phyloP scores from a whole-genome alignment of 2,888 invertebrate species.

The Chloroclysta siterata region DNA sequence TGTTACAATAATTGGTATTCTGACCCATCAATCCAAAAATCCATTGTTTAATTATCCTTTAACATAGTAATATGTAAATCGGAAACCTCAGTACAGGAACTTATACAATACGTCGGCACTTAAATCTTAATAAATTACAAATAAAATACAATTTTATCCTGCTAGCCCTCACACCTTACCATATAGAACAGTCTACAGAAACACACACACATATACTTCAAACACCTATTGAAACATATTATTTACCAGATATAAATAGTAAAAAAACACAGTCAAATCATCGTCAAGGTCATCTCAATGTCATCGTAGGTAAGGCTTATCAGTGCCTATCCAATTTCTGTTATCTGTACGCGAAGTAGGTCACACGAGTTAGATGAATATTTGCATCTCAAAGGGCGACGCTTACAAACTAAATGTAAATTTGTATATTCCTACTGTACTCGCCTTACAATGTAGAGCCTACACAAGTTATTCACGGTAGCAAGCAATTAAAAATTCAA shows the following conservation, averaged over 20 bases:
- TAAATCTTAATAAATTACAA: background rate
- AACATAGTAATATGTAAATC: no score
- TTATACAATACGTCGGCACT: background rate
- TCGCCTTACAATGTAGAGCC: conserved; percentile 1
- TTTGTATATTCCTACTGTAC: conserved; percentile 10
- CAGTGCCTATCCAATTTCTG: conserved; percentile 71
- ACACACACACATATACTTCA: no score
- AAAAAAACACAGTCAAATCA: conserved; percentile 32
- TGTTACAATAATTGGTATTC: background rate
- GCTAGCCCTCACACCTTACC: background rate
- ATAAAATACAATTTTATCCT: background rate
- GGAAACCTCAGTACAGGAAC: background rate
- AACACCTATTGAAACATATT: no score
- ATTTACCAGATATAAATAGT: background rate
- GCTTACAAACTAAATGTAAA: conserved; percentile 19
- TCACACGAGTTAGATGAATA: conserved; percentile 57
- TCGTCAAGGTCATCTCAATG: conserved; percentile 73
- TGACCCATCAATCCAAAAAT: background rate
- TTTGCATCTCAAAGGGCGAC: conserved; percentile 50
- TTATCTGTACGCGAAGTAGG: conserved; percentile 73
- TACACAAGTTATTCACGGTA: conserved; percentile 3
- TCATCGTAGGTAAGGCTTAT: conserved; percentile 74
- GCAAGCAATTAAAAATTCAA: background rate
- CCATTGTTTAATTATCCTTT: no score
- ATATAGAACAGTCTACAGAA: no score